A percentile compares a stretch with the other conserved stretches of the same genome.
Evolutionary conservation across 2,797 vertebrate species (phyloP).

Genomic region (Sebastes minor): DNA sequence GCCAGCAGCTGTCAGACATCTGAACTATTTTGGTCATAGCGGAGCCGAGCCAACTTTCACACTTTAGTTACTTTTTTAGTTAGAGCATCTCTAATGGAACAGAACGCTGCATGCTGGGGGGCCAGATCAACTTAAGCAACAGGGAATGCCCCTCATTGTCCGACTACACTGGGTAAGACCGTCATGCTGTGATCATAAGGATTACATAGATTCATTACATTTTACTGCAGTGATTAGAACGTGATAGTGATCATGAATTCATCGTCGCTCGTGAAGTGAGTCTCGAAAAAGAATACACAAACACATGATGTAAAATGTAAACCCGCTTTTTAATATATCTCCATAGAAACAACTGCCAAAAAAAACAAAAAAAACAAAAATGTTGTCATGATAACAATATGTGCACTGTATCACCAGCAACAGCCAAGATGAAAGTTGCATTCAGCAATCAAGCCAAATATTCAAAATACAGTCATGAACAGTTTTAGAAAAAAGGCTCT

Average conservation of each 20-base stretch:
- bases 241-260: background rate
- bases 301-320: constrained; percentile 36
- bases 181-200: background rate
- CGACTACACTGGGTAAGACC: background rate
- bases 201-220: background rate
- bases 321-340: constrained; percentile 56
- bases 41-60: constrained; percentile 68
- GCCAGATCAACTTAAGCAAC: constrained; percentile 4
- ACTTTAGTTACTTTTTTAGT: constrained; percentile 35
- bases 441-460: constrained; percentile 86
- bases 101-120: constrained; percentile 12
- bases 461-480: constrained; percentile 86
- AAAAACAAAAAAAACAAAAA: background rate
- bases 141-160: constrained; percentile 24
- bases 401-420: constrained; percentile 25
- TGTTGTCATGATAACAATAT: constrained; percentile 6
- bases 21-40: constrained; percentile 73
- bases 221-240: background rate
- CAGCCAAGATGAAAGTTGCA: constrained; percentile 67
- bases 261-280: background rate
- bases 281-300: constrained; percentile 5
- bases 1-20: constrained; percentile 66
- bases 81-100: constrained; percentile 46
- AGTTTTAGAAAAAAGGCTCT: constrained; percentile 86
- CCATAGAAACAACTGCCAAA: constrained; percentile 47